Percentiles rank a stretch among this genome's conserved stretches.
phyloP scores from a whole-genome alignment of 2,797 vertebrate species.

The Botia almorhae region DNA sequence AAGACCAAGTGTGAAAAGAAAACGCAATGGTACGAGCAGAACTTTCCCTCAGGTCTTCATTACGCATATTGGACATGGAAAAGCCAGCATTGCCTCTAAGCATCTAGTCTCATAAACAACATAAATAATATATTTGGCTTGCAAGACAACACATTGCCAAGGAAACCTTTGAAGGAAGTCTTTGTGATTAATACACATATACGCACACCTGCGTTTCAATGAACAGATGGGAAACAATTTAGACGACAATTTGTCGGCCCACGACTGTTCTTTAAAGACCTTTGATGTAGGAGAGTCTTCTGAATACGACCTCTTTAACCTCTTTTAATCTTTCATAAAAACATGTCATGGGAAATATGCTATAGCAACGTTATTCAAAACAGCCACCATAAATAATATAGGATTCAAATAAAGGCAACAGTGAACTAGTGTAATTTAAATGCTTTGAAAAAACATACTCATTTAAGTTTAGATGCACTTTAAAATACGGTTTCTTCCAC shows the following conservation, averaged over 20 bases:
- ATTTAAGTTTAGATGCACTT: background rate
- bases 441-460: background rate
- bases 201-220: conserved; percentile 1
- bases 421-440: background rate
- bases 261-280: background rate
- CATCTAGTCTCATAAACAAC: conserved; percentile 18
- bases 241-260: background rate
- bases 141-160: conserved; percentile 12
- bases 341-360: background rate
- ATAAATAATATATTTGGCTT: conserved; percentile 18
- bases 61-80: background rate
- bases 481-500: background rate
- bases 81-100: background rate
- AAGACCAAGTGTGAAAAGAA: background rate
- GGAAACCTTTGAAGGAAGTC: conserved; percentile 18
- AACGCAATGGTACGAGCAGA: background rate
- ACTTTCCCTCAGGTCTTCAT: conserved; percentile 13
- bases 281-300: conserved; percentile 15
- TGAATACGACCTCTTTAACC: background rate
- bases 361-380: background rate
- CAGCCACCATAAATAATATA: background rate
- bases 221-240: conserved; percentile 12
- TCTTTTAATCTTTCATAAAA: background rate
- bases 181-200: background rate
- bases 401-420: background rate